phyloP scores from a whole-genome alignment of 2,797 vertebrate species.

The Thamnophis elegans region DNA sequence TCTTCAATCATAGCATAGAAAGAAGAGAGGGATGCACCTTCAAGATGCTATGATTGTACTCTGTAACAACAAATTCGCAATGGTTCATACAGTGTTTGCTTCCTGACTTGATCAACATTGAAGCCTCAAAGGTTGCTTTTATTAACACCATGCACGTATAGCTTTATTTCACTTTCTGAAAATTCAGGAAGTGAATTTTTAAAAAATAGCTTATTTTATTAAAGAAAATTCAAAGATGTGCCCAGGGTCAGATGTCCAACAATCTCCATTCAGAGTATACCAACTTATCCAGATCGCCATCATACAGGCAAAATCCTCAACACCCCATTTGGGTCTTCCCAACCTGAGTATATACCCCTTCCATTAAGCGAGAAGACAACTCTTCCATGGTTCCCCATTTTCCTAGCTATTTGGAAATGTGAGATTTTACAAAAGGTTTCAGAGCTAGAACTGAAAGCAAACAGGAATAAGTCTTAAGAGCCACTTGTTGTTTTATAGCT shows the following conservation, averaged over 20 bases:
- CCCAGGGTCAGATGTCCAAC: not conserved
- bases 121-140: not conserved
- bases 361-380: not conserved
- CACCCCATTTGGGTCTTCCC: not conserved
- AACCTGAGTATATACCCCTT: not conserved
- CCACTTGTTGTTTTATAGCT: not conserved
- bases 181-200: not conserved
- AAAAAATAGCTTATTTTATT: not conserved
- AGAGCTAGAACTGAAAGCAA: not conserved
- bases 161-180: not conserved
- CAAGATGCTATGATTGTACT: not conserved
- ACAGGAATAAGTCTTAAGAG: not conserved
- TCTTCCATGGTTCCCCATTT: not conserved
- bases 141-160: not conserved
- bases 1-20: not conserved
- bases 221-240: not conserved
- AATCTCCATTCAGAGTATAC: not conserved
- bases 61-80: not conserved
- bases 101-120: not conserved
- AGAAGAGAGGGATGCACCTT: not conserved
- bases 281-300: not conserved
- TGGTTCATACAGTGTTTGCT: not conserved
- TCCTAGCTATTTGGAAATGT: not conserved
- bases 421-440: not conserved
- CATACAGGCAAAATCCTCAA: not conserved